Evolutionary conservation across 2,113 vertebrate species (phyloP).

Genomic region (Aphyosemion australe): DNA sequence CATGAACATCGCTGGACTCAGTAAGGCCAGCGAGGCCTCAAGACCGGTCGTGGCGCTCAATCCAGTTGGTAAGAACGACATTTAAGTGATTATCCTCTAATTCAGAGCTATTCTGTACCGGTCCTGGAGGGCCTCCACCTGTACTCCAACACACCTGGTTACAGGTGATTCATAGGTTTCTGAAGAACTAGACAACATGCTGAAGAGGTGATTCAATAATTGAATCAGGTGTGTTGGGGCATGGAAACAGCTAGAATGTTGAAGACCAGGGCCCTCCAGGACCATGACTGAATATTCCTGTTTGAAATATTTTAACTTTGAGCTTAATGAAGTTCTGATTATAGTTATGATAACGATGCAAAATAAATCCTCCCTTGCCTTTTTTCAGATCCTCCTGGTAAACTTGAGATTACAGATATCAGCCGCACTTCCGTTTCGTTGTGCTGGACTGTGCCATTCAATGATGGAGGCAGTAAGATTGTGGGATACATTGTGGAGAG

Average conservation of each 20-base stretch:
- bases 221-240: too few species aligned
- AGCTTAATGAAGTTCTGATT: not conserved
- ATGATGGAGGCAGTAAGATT: slow-evolving; percentile 94
- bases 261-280: too few species aligned
- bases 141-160: too few species aligned
- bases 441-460: slow-evolving; percentile 89
- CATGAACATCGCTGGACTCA: slow-evolving; percentile 94
- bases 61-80: slow-evolving; percentile 89
- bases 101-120: too few species aligned
- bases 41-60: slow-evolving; percentile 92
- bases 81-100: not conserved
- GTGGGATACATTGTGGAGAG: slow-evolving; percentile 92
- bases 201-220: too few species aligned
- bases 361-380: not conserved
- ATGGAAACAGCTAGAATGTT: too few species aligned
- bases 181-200: too few species aligned
- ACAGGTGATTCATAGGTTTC: too few species aligned
- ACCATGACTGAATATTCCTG: too few species aligned
- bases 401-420: slow-evolving; percentile 93
- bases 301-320: too few species aligned
- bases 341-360: not conserved
- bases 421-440: slow-evolving; percentile 89
- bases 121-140: too few species aligned
- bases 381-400: slow-evolving; percentile 89
- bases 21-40: slow-evolving; percentile 98